phyloP scores from a whole-genome alignment of 2,888 invertebrate genomes.

The Peribatodes rhomboidaria region DNA sequence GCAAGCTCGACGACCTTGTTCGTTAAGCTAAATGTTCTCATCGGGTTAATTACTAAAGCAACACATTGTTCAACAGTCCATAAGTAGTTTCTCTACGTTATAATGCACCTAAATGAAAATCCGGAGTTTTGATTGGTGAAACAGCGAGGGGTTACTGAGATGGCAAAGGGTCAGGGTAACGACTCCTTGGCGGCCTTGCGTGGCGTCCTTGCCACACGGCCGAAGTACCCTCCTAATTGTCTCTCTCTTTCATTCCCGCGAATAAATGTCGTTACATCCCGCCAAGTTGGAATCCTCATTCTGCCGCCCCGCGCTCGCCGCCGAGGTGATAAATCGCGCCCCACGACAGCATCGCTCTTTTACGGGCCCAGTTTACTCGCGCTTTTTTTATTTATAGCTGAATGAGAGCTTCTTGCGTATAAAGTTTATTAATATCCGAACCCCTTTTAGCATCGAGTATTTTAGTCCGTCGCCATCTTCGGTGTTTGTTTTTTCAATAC shows the following conservation, averaged over 20 bases:
- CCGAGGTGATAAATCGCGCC: conserved; percentile 76
- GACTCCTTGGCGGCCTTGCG: conserved; percentile 76
- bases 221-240: conserved; percentile 58
- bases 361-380: conserved; percentile 67
- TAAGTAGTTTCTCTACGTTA: not conserved
- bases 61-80: not conserved
- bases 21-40: conserved; percentile 7
- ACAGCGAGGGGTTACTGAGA: conserved; percentile 52
- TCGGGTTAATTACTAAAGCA: not conserved
- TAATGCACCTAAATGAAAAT: conserved; percentile 1
- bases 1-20: conserved; percentile 8
- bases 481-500: conserved; percentile 58
- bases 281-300: conserved; percentile 36
- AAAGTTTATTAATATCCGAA: conserved; percentile 71
- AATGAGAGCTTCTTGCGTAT: conserved; percentile 70
- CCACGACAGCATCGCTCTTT: conserved; percentile 70
- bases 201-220: conserved; percentile 76
- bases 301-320: conserved; percentile 67
- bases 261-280: conserved; percentile 54
- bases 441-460: conserved; percentile 60
- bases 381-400: conserved; percentile 61
- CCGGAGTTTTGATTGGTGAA: conserved; percentile 50
- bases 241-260: conserved; percentile 61
- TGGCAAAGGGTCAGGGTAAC: conserved; percentile 59
- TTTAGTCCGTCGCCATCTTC: conserved; percentile 54